Conservation (phyloP, 2,888 invertebrate genomes). For the Zaprionus lineosus region DNA sequence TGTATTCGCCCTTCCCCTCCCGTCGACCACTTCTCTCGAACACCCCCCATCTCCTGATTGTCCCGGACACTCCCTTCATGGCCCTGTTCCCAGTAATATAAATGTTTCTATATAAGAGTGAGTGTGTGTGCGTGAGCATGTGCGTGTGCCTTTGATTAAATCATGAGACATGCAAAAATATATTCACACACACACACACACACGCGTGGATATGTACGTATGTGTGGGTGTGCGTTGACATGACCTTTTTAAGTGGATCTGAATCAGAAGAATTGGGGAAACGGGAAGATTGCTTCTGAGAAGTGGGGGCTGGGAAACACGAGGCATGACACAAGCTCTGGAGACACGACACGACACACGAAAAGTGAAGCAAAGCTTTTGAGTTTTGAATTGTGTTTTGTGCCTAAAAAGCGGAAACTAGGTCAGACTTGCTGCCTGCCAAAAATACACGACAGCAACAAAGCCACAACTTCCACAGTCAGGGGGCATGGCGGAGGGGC, state of each 20-base stretch:
- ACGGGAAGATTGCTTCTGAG: neutral
- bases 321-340: slow-evolving; percentile 3
- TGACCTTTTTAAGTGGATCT: slow-evolving; percentile 37
- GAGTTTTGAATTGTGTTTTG: slow-evolving; percentile 35
- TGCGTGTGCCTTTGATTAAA: slow-evolving; percentile 74
- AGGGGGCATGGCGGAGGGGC: neutral
- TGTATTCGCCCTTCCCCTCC: no score
- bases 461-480: neutral
- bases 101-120: no score
- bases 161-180: slow-evolving; percentile 72
- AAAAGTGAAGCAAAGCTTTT: slow-evolving; percentile 40
- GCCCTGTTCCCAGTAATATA: slow-evolving; percentile 3
- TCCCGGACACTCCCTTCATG: slow-evolving; percentile 50
- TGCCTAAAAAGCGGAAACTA: slow-evolving; percentile 75
- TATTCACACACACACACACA: no score
- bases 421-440: slow-evolving; percentile 62
- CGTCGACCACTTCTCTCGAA: no score
- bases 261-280: no score
- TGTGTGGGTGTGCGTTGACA: no score
- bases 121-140: slow-evolving; percentile 26
- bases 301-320: neutral
- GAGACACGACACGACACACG: slow-evolving; percentile 38
- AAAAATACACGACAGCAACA: slow-evolving; percentile 25
- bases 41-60: slow-evolving; percentile 33
- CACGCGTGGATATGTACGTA: slow-evolving; percentile 3